phyloP scores from a whole-genome alignment of 2,113 vertebrate species.

The Boleophthalmus pectinirostris region DNA sequence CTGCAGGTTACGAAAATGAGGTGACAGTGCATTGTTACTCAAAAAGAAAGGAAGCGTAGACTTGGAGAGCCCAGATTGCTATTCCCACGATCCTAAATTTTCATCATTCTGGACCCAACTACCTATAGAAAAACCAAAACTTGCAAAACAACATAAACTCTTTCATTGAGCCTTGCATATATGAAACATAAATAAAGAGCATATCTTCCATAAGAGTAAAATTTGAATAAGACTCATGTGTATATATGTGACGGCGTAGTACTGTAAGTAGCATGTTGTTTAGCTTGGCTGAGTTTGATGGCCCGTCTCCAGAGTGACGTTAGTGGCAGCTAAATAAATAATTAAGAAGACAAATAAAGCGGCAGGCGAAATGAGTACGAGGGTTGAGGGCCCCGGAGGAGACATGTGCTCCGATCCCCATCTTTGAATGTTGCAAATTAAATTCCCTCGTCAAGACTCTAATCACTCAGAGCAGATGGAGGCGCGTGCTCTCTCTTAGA shows the following conservation, averaged over 20 bases:
- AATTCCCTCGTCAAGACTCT: constrained; percentile 99
- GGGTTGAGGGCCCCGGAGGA: constrained; percentile 88
- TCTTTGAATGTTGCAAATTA: constrained; percentile 99
- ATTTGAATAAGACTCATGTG: background rate
- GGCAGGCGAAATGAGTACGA: constrained; percentile 79
- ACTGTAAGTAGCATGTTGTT: constrained; percentile 25
- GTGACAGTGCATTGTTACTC: no score
- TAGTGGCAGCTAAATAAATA: constrained; percentile 67
- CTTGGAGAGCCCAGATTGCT: no score
- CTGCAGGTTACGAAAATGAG: no score
- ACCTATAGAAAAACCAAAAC: no score
- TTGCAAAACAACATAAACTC: no score
- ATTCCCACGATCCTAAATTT: no score
- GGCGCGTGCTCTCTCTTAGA: constrained; percentile 96
- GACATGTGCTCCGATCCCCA: constrained; percentile 93
- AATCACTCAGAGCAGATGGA: constrained; percentile 99
- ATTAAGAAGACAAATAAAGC: constrained; percentile 73
- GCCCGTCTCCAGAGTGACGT: constrained; percentile 53
- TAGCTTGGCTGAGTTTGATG: constrained; percentile 31
- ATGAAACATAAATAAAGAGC: background rate
- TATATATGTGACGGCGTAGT: background rate
- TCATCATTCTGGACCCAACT: no score
- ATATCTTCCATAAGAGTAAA: background rate
- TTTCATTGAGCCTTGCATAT: no score
- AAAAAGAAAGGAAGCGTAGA: no score